These are phyloP conservation scores for Pseudochaenichthys georgianus DNA, from an alignment of 2,797 vertebrate species.

Conservation along the genomic window DNA sequence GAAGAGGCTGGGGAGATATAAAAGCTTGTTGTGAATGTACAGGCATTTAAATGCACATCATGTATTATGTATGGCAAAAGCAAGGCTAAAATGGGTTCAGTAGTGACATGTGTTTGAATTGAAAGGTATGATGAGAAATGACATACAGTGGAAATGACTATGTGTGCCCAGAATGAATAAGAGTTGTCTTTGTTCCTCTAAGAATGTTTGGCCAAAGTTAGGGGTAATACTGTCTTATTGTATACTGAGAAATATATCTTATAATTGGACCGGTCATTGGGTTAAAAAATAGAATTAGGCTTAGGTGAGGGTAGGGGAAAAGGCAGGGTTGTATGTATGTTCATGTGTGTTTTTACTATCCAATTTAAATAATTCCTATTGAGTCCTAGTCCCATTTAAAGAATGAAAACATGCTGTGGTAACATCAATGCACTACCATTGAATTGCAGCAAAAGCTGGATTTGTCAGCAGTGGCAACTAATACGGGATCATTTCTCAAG, in stretches of 20 bases:
- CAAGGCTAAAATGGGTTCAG: slow-evolving; percentile 6
- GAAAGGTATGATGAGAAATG: slow-evolving; percentile 21
- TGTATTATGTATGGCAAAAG: slow-evolving; percentile 36
- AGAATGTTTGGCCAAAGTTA: slow-evolving; percentile 16
- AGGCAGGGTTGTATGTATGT: not conserved
- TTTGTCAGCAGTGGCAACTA: too few relatives aligned
- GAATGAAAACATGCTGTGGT: too few relatives aligned
- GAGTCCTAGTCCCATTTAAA: too few relatives aligned
- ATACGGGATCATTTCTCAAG: too few relatives aligned
- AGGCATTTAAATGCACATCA: slow-evolving; percentile 25
- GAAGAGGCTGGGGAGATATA: slow-evolving; percentile 16
- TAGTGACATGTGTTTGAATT: slow-evolving; percentile 24
- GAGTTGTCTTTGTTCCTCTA: slow-evolving; percentile 14
- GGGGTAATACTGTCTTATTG: not conserved
- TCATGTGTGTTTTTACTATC: not conserved
- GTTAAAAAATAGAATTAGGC: not conserved
- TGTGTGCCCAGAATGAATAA: slow-evolving; percentile 29
- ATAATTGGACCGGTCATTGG: slow-evolving; percentile 3
- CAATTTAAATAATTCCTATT: too few relatives aligned
- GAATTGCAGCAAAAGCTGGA: too few relatives aligned
- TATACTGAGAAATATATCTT: not conserved
- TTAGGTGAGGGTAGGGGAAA: not conserved
- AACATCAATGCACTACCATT: too few relatives aligned
- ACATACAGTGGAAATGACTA: slow-evolving; percentile 5
- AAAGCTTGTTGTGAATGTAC: slow-evolving; percentile 46